These are phyloP conservation scores for Coreius guichenoti DNA, from an alignment of 2,797 vertebrate genomes.

Conservation along the genomic window DNA sequence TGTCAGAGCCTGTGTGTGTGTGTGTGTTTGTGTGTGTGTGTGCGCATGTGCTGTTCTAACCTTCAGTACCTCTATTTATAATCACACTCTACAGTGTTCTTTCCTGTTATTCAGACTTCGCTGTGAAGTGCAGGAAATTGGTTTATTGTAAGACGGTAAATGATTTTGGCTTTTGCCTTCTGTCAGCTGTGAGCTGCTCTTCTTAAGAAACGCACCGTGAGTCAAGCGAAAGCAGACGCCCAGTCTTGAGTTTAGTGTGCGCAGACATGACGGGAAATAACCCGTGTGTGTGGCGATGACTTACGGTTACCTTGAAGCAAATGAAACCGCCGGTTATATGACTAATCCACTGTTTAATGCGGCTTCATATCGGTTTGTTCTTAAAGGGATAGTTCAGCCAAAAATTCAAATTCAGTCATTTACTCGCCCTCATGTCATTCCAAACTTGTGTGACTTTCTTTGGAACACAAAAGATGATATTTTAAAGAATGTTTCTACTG, in stretches of 20 bases:
- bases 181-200: slow-evolving; percentile 1
- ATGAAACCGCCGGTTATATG: neutral
- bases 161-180: slow-evolving; percentile 16
- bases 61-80: slow-evolving; percentile 51
- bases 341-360: neutral
- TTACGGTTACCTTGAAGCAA: slow-evolving; percentile 11
- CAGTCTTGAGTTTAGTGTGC: neutral
- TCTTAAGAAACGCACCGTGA: neutral
- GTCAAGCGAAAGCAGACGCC: neutral
- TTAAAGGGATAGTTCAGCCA: neutral
- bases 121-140: slow-evolving; percentile 43
- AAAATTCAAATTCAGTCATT: neutral
- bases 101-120: slow-evolving; percentile 58
- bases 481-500: neutral
- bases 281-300: neutral
- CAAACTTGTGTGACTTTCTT: neutral
- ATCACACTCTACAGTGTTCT: slow-evolving; percentile 27
- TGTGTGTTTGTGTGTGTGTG: slow-evolving; percentile 1
- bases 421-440: neutral
- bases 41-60: neutral
- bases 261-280: slow-evolving; percentile 20
- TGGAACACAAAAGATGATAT: neutral
- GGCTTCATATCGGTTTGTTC: neutral
- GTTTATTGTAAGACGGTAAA: slow-evolving; percentile 7
- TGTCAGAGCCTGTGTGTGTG: slow-evolving; percentile 2